A percentile compares a stretch with the other conserved stretches of the same genome.
phyloP scores from a whole-genome alignment of 2,888 invertebrate species.

The Salticus scenicus region DNA sequence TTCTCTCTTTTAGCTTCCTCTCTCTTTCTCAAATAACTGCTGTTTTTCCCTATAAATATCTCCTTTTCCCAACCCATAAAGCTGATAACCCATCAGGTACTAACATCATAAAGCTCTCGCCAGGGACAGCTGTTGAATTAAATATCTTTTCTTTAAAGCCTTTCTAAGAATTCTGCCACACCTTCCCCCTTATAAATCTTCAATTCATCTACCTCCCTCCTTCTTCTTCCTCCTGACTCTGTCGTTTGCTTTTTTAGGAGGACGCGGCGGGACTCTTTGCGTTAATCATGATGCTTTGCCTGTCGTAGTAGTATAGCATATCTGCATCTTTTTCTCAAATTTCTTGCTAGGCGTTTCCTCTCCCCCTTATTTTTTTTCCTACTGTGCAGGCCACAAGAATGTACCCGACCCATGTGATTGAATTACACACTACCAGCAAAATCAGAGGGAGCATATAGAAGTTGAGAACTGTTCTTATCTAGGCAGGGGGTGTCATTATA shows the following conservation, averaged over 20 bases:
- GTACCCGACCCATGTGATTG: slow-evolving; percentile 63
- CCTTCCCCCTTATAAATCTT: slow-evolving; percentile 36
- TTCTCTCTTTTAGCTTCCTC: no score
- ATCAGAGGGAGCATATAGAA: neutral
- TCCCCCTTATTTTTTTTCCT: neutral
- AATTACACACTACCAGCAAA: slow-evolving; percentile 46
- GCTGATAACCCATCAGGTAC: neutral
- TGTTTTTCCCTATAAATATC: no score
- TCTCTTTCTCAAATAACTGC: no score
- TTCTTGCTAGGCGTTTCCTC: slow-evolving; percentile 27
- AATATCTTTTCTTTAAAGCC: neutral
- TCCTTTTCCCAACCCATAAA: neutral
- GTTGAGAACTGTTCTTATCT: neutral
- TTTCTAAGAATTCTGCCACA: slow-evolving; percentile 38
- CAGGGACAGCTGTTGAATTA: slow-evolving; percentile 2
- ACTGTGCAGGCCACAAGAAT: neutral
- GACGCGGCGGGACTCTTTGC: neutral
- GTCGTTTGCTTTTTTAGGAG: neutral
- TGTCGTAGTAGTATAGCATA: neutral
- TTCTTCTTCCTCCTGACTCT: neutral
- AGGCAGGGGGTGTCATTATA: no score
- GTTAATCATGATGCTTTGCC: slow-evolving; percentile 39
- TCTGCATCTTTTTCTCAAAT: slow-evolving; percentile 37
- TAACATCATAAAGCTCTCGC: neutral
- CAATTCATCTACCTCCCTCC: neutral